Evolutionary conservation across 2,888 invertebrate genomes (phyloP), one percentile per base, ranked within the genome.

Genomic region (Ptycholaimellus sp.): DNA sequence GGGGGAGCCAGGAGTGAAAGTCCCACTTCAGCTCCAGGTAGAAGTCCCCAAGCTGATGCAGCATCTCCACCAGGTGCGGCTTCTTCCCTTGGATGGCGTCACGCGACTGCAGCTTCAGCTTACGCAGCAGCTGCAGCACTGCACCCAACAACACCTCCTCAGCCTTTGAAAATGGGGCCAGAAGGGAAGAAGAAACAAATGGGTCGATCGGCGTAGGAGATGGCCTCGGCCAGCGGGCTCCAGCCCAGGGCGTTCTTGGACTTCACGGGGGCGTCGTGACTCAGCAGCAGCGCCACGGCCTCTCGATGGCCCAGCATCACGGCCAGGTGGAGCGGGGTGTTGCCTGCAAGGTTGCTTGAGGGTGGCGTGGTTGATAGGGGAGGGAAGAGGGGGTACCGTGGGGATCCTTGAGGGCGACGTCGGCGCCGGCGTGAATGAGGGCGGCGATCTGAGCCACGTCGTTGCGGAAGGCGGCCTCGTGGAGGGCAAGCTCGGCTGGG

Each of bases 11-110:
- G 42, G 83, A 85, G 58, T 90, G 83, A 64, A 96, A 96, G 61
- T 93, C 90, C 93, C 93, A 96, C 60, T 87, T 90, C 30, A 96
- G 69, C 63, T 93, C 90, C 76, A 96, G 77, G 58, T 87, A 87
- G 62, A 96, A 96, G 64, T 96, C 90, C 50, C 79, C 76, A 64
- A 96, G 80, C 60, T 79, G 73, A 47, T 73, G 72, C 37, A 96
- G 67, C 18, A 87, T 85, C 54, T 74, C 69, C 18, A 87, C 76
- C 50, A 96, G 68, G 58, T 80, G 76, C 27, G 87, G 85, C 53
- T 87, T 69, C 44, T 87, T 68, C 38, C 72, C 70, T 59, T 82
- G 78, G 72, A 90, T 76, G 56, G 81, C 76, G 49, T 85, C 82
- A 33, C 82, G 69, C 0, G 83, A 76, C 64, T 96, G 90, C 51